Evolutionary conservation across 2,888 invertebrate species (phyloP), one percentile per base, ranked within the genome.

Genomic region (Clusia tigrina): DNA sequence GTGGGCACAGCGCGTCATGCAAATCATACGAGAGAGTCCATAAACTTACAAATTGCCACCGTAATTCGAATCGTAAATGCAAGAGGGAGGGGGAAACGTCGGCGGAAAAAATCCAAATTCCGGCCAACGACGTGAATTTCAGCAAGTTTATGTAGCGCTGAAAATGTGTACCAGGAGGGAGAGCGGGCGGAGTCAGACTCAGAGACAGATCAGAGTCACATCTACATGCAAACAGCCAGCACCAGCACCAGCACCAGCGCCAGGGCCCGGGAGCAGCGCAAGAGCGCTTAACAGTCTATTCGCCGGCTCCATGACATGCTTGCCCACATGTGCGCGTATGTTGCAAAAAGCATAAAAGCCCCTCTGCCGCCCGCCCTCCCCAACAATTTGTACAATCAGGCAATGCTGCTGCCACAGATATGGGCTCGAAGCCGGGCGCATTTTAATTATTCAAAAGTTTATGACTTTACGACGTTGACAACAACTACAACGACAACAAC

Each of bases 361-460:
- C n/a, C n/a, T n/a, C n/a, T n/a, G n/a, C n/a, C n/a, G n/a, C n/a
- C n/a, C n/a, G n/a, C n/a, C n/a, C n/a, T n/a, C n/a, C n/a, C n/a
- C n/a, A n/a, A n/a, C n/a, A n/a, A n/a, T n/a, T n/a, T n/a, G n/a
- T n/a, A n/a, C n/a, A n/a, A n/a, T n/a, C n/a, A n/a, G 15, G 3
- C 20, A 23, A 6, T 57, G 42, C 22, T 57, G 48, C 26, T 55
- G 37, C 22, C 15, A 15, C 22, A n/a, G 56, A 15, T 38, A 54
- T 60, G 52, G 58, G 42, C 48, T 10, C 52, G 23, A 5, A 52
- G 3, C 12, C 24, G 23, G 58, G 53, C 54, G 32, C 26, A 57
- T 67, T 65, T 67, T 67, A 63, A 67, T 67, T 67, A 67, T 67
- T 64, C 62, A 64, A 51, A 62, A 64, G 64, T 67, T 67, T 67